These are phyloP conservation scores for Chaetoderma sp. DNA, from an alignment of 2,888 invertebrate genomes.

Conservation along the genomic window DNA sequence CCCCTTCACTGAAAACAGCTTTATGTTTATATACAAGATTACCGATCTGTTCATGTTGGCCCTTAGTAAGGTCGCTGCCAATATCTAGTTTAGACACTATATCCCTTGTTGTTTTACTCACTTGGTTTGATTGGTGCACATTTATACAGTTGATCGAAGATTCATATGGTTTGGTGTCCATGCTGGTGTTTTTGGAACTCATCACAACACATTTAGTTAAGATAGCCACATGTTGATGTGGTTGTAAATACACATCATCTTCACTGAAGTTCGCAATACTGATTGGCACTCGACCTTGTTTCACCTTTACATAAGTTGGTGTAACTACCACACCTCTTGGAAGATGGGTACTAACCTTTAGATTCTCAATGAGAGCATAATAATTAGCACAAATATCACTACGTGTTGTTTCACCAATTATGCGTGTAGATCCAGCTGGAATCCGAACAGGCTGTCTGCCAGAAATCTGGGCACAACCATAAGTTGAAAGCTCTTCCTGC, in stretches of 20 bases:
- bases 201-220: background rate
- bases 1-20: conserved; percentile 1
- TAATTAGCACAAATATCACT: no score
- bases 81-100: background rate
- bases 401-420: no score
- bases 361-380: no score
- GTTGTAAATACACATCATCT: background rate
- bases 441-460: no score
- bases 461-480: no score
- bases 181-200: no score
- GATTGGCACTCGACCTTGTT: background rate
- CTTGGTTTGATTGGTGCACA: no score
- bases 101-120: background rate
- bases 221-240: background rate
- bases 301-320: background rate
- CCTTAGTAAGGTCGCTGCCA: background rate
- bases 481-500: no score
- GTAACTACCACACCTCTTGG: background rate
- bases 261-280: conserved; percentile 7
- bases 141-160: no score
- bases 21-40: background rate
- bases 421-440: no score
- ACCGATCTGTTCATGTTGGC: background rate
- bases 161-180: background rate
- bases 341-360: no score